Conservation (phyloP, 2,888 invertebrate genomes). For the Hirtodrosophila duncani region DNA sequence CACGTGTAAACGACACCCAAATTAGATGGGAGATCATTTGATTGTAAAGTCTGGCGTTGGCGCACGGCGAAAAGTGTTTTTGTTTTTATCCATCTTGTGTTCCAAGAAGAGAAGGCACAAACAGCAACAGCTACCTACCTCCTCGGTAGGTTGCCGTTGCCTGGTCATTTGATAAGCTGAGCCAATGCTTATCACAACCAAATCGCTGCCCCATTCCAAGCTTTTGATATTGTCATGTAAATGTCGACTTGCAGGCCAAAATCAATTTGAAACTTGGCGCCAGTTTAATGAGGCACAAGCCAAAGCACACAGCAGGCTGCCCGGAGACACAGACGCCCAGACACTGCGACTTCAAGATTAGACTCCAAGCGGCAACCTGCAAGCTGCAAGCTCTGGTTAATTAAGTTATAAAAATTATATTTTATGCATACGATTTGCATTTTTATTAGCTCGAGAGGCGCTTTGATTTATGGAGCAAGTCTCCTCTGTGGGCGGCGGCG, state of each 20-base stretch:
- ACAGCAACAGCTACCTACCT: no score
- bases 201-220: constrained; percentile 32
- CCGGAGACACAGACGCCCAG: no score
- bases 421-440: constrained; percentile 70
- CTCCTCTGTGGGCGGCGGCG: constrained; percentile 37
- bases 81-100: neutral
- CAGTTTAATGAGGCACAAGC: constrained; percentile 60
- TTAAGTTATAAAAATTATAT: constrained; percentile 71
- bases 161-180: constrained; percentile 52
- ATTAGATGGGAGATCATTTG: constrained; percentile 76
- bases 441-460: constrained; percentile 57
- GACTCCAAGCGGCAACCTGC: no score
- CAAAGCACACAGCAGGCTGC: constrained; percentile 47
- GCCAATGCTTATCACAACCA: constrained; percentile 43
- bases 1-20: constrained; percentile 75
- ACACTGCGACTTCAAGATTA: no score
- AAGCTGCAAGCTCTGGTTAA: constrained; percentile 45
- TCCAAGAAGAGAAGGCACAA: no score
- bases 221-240: constrained; percentile 57
- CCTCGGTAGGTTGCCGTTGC: neutral
- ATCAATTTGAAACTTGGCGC: constrained; percentile 63
- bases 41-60: constrained; percentile 48
- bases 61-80: constrained; percentile 16
- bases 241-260: constrained; percentile 38
- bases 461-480: constrained; percentile 52